Base-by-base conservation (phyloP, 2,888 invertebrate genomes). In the Dusona sp. region DNA sequence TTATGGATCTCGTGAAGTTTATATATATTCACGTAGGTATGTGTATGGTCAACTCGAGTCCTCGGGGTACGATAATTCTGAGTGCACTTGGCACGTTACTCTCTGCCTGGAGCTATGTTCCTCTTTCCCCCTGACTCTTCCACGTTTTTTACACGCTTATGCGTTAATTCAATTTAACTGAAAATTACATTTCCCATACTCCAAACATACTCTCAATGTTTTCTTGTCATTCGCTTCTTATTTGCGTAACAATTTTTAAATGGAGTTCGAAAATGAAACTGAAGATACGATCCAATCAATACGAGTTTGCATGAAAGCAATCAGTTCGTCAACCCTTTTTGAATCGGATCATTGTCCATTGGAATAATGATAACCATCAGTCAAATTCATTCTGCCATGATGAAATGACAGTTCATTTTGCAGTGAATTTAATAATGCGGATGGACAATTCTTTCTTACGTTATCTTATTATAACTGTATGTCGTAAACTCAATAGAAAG, bases 81-180 rank as follows among this genome's bases (percentile, higher is more conserved):
- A 84, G 75, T 84, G 86, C 81, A 84, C 85, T 85, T 84, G 81
- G 84, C 87, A 84, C 79, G 79, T 75, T 68, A 42, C 57, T 51
- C 73, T 33, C 54, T 19, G 25, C 48, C 42, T 73, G 25, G 64
- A 61, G 68, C 79, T 74, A 54, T 29, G 65, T 48, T 16, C 57
- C 25, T 42, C 45, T 25, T 61, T 22, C 48, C 72, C 79, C 68
- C 74, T 75, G 72, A 65, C 83, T 61, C 16, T 61, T 25, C 19
- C 70, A 16, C 0, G 16, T 3, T 68, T 68, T 45, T 64, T 51
- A 38, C 54, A 54, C 79, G 80, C 75, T 75, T 78, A 54, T 57
- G 65, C 78, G 89, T 88, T 90, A 90, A 90, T 90, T 90, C 89
- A 89, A 90, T 90, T 88, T 81, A 67, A 81, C 79, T 72, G 80